Base-by-base conservation (phyloP, 2,113 vertebrate species). In the Rhipidura dahli region DNA sequence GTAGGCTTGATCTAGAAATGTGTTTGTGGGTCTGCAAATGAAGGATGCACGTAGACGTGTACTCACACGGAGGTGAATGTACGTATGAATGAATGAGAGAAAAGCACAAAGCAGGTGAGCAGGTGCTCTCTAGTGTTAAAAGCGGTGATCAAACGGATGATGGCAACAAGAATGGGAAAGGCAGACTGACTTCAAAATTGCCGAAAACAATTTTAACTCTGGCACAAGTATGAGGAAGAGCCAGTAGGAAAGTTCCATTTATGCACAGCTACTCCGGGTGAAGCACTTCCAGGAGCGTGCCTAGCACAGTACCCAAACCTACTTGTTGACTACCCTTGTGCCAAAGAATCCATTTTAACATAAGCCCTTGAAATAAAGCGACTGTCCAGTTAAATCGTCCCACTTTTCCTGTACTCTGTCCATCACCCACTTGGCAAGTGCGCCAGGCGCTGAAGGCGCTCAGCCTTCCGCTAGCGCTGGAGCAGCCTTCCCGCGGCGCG, bases 61-160 rank as follows among this genome's bases (percentile, higher is more conserved):
- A 31, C 16, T 45, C 31, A 21, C 39, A 27, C 6, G 50, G 61
- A 82, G 49, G 69, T 82, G 93, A 78, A 51, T 4, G 39, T 14
- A 37, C 0, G 18, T 51, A 11, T 35, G 76, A 68, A 63, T 66
- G 89, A 87, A 85, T 15, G 72, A 77, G 59, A 56, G 82, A 75
- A 85, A 93, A 78, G 88, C 96, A 94, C 76, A 97, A 94, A 96
- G 76, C 93, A 96, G 96, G 94, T 95, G 57, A 87, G 49, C 83
- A 97, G 94, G 95, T 97, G 97, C 93, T 90, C 95, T 91, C 96
- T 92, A 96, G 93, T 56, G 96, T 96, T 94, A 79, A 95, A 95
- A 95, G 68, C 2, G 0, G 76, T 78, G 90, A 96, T 87, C 69
- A 94, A 91, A 69, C 68, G 90, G 49, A 35, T 30, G 39, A 79